phyloP scores from a whole-genome alignment of 2,888 invertebrate genomes.

The Caenorhabditis virilis region DNA sequence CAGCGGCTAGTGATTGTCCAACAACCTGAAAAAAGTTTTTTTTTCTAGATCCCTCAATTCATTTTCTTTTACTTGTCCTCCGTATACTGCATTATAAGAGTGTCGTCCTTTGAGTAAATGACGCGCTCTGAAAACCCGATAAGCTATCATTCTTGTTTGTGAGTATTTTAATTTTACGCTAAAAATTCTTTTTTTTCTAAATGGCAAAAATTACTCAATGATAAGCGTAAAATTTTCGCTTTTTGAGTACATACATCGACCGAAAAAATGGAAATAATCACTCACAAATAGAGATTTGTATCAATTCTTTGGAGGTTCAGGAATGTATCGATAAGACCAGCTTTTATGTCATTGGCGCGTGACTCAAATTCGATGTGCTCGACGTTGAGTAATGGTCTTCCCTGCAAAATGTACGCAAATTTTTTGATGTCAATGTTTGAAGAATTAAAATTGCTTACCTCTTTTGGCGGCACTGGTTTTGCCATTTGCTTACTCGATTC shows the following conservation, averaged over 20 bases:
- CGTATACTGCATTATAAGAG: constrained; percentile 40
- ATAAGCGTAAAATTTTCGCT: too few species aligned
- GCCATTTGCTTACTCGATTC: constrained; percentile 10
- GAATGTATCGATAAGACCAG: constrained; percentile 43
- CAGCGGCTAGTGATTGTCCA: constrained; percentile 39
- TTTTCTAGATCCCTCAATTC: constrained; percentile 3
- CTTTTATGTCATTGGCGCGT: constrained; percentile 36
- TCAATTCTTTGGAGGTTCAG: constrained; percentile 39
- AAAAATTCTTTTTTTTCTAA: too few species aligned
- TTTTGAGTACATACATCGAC: not conserved
- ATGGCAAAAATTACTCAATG: too few species aligned
- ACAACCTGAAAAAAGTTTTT: constrained; percentile 26
- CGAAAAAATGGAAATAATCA: not conserved
- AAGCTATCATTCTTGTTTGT: not conserved
- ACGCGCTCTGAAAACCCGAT: constrained; percentile 22
- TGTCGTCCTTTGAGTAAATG: constrained; percentile 41
- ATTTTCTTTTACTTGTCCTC: constrained; percentile 33
- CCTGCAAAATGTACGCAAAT: constrained; percentile 12
- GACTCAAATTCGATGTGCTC: constrained; percentile 38
- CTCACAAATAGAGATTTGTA: constrained; percentile 39
- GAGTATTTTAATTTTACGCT: too few species aligned
- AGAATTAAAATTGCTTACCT: constrained; percentile 4
- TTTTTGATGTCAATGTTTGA: not conserved
- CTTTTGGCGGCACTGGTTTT: constrained; percentile 21
- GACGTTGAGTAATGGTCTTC: constrained; percentile 35